Conservation (phyloP, 1,140 invertebrate genomes). For the Chironomus striatipennis region DNA sequence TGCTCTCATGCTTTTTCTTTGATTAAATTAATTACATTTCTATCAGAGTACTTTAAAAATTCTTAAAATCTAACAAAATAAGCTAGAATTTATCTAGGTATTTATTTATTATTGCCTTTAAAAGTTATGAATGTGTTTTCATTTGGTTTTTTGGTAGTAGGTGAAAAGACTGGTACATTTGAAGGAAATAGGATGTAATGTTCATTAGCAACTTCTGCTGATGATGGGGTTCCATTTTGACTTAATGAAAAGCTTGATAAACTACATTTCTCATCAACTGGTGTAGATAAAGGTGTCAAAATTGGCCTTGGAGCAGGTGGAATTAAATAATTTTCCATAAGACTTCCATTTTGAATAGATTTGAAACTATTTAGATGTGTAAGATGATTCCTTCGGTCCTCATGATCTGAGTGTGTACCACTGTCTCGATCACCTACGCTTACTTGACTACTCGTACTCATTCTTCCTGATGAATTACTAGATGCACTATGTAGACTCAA, state of each 20-base stretch:
- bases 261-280: conserved; percentile 36
- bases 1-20: no score
- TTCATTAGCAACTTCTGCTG: conserved; percentile 29
- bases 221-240: conserved; percentile 35
- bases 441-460: conserved; percentile 63
- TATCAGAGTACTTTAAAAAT: no score
- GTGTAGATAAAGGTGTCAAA: conserved; percentile 33
- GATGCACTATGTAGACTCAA: conserved; percentile 63
- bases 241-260: conserved; percentile 35
- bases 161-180: conserved; percentile 36
- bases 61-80: no score
- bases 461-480: conserved; percentile 64
- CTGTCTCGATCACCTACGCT: conserved; percentile 61
- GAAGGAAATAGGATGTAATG: conserved; percentile 40
- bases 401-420: conserved; percentile 73
- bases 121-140: conserved; percentile 2
- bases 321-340: conserved; percentile 48
- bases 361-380: conserved; percentile 35
- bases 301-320: conserved; percentile 47
- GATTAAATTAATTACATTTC: no score
- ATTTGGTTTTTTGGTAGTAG: background rate
- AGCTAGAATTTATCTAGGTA: background rate
- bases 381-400: conserved; percentile 56
- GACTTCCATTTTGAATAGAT: conserved; percentile 40
- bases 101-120: background rate